phyloP scores from a whole-genome alignment of 2,113 vertebrate genomes.

The Lamprotornis superbus region DNA sequence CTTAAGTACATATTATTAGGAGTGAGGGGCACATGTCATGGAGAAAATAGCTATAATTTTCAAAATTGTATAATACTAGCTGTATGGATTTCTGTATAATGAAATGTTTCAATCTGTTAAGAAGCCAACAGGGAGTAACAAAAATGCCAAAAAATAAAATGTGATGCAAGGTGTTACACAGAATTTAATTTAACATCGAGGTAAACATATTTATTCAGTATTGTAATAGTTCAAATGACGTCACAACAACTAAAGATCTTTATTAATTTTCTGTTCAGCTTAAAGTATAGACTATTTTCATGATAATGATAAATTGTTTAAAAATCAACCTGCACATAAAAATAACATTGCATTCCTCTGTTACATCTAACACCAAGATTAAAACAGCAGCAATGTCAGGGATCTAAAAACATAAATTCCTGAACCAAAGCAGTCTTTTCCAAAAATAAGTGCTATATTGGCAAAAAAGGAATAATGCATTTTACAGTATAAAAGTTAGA shows the following conservation, averaged over 20 bases:
- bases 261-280: neutral
- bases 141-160: neutral
- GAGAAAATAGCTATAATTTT: neutral
- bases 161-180: neutral
- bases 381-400: neutral
- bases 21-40: neutral
- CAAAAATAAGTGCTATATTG: neutral
- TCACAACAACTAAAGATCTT: neutral
- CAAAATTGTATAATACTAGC: neutral
- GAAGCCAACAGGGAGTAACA: neutral
- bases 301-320: neutral
- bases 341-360: neutral
- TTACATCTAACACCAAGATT: neutral
- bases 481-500: neutral
- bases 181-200: neutral
- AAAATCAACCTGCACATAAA: neutral
- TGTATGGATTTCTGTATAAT: neutral
- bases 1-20: neutral
- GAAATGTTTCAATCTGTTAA: neutral
- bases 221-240: neutral
- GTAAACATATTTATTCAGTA: neutral
- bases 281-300: neutral
- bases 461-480: neutral
- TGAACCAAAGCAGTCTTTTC: neutral
- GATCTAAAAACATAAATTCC: constrained; percentile 15